A percentile compares a stretch with the other conserved stretches of the same genome.
Evolutionary conservation across 2,797 vertebrate genomes (phyloP).

Genomic region (Mareca penelope): DNA sequence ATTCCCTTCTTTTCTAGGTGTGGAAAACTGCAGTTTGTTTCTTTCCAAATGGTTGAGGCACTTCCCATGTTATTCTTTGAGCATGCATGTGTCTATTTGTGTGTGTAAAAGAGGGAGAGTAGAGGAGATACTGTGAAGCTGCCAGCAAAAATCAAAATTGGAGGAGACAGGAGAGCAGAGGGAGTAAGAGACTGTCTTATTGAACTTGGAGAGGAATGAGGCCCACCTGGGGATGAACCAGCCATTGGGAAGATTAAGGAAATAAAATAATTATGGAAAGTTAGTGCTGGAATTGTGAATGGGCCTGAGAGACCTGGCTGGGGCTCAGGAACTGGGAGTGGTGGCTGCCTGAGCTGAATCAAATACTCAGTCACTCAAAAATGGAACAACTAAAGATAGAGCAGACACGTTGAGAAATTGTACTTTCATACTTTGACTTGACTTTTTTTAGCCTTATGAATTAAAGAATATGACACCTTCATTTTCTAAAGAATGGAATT

Average conservation of each 20-base stretch:
- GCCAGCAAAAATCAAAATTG: constrained; percentile 70
- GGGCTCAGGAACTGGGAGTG: constrained; percentile 68
- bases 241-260: constrained; percentile 76
- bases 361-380: constrained; percentile 62
- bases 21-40: not conserved
- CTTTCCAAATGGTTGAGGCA: not conserved
- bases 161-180: constrained; percentile 70
- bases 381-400: constrained; percentile 52
- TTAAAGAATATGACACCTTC: not conserved
- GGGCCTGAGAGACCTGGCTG: constrained; percentile 70
- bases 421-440: constrained; percentile 20
- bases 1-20: not conserved
- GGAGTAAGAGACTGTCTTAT: constrained; percentile 69
- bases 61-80: constrained; percentile 27
- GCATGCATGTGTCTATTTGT: not conserved
- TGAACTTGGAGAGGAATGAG: constrained; percentile 72
- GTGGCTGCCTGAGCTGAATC: constrained; percentile 66
- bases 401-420: constrained; percentile 12
- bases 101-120: not conserved
- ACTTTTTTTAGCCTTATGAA: constrained; percentile 38
- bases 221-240: constrained; percentile 72
- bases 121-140: constrained; percentile 34
- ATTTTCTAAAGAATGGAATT: constrained; percentile 27
- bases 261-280: constrained; percentile 79
- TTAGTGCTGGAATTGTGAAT: constrained; percentile 76